Conservation (phyloP, 2,113 vertebrate genomes). For the Xiphophorus maculatus region DNA sequence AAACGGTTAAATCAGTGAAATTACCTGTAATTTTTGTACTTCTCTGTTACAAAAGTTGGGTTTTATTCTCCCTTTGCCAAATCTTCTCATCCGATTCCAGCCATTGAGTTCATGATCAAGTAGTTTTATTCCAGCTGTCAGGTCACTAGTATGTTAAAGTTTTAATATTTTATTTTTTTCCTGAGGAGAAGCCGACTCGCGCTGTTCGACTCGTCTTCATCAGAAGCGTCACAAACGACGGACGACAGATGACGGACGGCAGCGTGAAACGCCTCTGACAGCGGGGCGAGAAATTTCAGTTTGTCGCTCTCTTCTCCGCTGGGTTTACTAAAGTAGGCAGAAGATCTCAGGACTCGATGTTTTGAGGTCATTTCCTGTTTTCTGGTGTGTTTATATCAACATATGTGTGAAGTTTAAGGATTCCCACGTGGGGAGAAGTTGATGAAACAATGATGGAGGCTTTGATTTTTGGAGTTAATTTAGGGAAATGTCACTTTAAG, state of each 20-base stretch:
- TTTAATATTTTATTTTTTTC: background rate
- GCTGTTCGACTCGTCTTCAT: constrained; percentile 1
- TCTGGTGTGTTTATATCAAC: background rate
- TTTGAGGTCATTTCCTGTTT: constrained; percentile 13
- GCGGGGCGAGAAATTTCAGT: background rate
- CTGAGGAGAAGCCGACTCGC: constrained; percentile 4
- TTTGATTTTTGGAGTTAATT: background rate
- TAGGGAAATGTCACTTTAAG: background rate
- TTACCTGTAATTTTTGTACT: background rate
- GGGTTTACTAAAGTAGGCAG: constrained; percentile 58
- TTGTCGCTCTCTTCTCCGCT: constrained; percentile 21
- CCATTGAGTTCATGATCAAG: constrained; percentile 16
- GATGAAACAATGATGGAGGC: constrained; percentile 26
- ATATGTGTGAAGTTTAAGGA: background rate
- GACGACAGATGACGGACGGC: constrained; percentile 9
- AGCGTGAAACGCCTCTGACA: background rate
- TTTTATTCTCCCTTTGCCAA: constrained; percentile 48
- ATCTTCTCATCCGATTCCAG: constrained; percentile 35
- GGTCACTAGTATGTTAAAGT: constrained; percentile 2
- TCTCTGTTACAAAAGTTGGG: background rate
- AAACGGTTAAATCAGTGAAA: constrained; percentile 31
- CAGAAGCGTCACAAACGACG: constrained; percentile 3
- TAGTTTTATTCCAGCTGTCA: constrained; percentile 18
- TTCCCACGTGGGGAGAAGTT: background rate
- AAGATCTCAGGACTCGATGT: constrained; percentile 65